These are phyloP conservation scores for Elymnias hypermnestra DNA, from an alignment of 1,140 invertebrate species.

Conservation along the genomic window DNA sequence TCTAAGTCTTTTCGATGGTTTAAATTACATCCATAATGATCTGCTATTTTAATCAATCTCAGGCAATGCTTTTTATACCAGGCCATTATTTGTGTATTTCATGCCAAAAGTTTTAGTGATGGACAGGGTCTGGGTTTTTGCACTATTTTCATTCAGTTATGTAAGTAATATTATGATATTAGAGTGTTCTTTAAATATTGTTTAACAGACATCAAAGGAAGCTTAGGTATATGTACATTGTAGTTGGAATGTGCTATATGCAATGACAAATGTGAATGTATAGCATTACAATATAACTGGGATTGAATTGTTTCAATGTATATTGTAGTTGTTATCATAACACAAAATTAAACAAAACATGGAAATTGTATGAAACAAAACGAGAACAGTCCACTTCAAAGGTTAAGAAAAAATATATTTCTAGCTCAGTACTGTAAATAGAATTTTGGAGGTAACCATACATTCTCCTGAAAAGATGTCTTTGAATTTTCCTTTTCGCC, in stretches of 20 bases:
- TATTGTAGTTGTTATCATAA: not conserved
- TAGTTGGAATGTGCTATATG: slow-evolving; percentile 5
- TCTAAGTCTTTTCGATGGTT: too few relatives aligned
- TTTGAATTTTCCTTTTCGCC: slow-evolving; percentile 86
- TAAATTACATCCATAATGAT: too few relatives aligned
- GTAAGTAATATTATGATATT: too few relatives aligned
- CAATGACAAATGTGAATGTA: slow-evolving; percentile 5
- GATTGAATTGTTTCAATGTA: too few relatives aligned
- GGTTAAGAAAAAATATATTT: slow-evolving; percentile 44
- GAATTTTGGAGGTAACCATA: slow-evolving; percentile 78
- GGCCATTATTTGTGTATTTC: too few relatives aligned
- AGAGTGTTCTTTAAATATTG: not conserved
- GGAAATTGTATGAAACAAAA: slow-evolving; percentile 5
- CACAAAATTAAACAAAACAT: slow-evolving; percentile 1
- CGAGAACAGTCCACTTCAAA: slow-evolving; percentile 11
- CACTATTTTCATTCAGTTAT: too few relatives aligned
- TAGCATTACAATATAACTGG: too few relatives aligned
- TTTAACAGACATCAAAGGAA: slow-evolving; percentile 5
- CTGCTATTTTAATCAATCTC: too few relatives aligned
- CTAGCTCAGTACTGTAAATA: slow-evolving; percentile 67
- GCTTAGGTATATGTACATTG: not conserved
- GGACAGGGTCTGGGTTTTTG: too few relatives aligned
- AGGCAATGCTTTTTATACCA: too few relatives aligned
- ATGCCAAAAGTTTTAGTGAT: too few relatives aligned
- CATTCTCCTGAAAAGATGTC: slow-evolving; percentile 85